A percentile compares a stretch with the other conserved stretches of the same genome.
Evolutionary conservation across 2,888 invertebrate genomes (phyloP).

Genomic region (Chloroclysta siterata): DNA sequence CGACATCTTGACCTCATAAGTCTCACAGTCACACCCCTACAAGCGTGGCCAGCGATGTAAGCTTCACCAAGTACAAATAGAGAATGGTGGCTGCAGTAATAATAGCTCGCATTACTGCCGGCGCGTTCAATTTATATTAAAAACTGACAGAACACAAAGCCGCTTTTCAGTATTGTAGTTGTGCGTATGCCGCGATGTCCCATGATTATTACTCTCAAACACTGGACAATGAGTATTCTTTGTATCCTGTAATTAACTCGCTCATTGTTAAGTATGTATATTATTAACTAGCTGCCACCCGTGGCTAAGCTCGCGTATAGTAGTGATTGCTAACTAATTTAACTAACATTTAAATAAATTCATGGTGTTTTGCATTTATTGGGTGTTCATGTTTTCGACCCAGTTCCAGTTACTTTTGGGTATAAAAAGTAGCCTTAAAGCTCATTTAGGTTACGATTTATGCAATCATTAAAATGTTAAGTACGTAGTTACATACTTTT

Average conservation of each 20-base stretch:
- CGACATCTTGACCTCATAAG: constrained; percentile 10
- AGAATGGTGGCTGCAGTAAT: constrained; percentile 71
- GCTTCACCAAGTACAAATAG: constrained; percentile 73
- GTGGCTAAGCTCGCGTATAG: no score
- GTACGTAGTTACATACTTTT: no score
- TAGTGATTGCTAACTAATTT: no score
- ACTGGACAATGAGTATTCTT: background rate
- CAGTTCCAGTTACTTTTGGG: no score
- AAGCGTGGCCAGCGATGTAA: constrained; percentile 57
- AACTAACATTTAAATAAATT: no score
- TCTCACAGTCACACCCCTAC: constrained; percentile 51
- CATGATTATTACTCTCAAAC: constrained; percentile 13
- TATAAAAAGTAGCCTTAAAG: no score
- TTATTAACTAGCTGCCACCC: no score
- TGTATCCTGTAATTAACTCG: background rate
- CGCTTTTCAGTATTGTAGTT: constrained; percentile 24
- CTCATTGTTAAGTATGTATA: background rate
- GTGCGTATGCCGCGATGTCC: constrained; percentile 18
- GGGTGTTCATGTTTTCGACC: no score
- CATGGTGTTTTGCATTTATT: no score
- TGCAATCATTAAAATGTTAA: no score
- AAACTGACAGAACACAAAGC: constrained; percentile 47
- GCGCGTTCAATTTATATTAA: constrained; percentile 76
- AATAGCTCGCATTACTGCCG: constrained; percentile 59
- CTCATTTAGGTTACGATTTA: no score